These are phyloP conservation scores for Sclerodermus sp. DNA, from an alignment of 2,888 invertebrate genomes.

Conservation along the genomic window DNA sequence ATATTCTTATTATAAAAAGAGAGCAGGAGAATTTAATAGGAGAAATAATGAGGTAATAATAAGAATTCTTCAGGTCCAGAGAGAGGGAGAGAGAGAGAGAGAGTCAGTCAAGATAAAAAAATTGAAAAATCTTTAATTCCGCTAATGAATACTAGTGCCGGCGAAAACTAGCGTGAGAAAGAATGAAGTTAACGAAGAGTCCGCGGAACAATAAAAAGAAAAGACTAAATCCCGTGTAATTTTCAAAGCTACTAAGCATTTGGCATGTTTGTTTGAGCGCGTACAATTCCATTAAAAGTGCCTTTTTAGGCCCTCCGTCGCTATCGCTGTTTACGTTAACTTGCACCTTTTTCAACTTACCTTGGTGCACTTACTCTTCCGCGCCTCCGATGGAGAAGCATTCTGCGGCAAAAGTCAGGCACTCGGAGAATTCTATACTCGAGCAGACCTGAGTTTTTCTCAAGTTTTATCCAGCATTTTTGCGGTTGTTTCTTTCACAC, in stretches of 20 bases:
- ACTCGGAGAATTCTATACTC: conserved; percentile 6
- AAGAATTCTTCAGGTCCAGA: too few species aligned
- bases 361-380: conserved; percentile 10
- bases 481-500: conserved; percentile 9
- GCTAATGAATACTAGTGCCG: conserved; percentile 6
- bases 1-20: too few species aligned
- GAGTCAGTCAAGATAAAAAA: too few species aligned
- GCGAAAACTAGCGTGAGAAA: neutral
- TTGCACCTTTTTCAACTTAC: conserved; percentile 6
- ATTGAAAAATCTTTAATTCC: too few species aligned
- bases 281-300: conserved; percentile 42
- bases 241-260: conserved; percentile 37
- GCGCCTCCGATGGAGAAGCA: conserved; percentile 9
- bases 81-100: too few species aligned
- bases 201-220: neutral
- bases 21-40: too few species aligned
- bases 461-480: conserved; percentile 19
- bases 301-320: conserved; percentile 31
- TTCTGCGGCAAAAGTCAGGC: conserved; percentile 9
- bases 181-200: neutral
- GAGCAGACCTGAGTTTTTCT: conserved; percentile 10
- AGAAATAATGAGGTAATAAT: too few species aligned
- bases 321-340: conserved; percentile 20
- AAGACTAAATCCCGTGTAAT: conserved; percentile 21
- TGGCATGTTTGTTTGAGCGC: conserved; percentile 41